These are phyloP conservation scores for Sceloporus tristichus DNA, from an alignment of 2,113 vertebrate species.

Conservation along the genomic window DNA sequence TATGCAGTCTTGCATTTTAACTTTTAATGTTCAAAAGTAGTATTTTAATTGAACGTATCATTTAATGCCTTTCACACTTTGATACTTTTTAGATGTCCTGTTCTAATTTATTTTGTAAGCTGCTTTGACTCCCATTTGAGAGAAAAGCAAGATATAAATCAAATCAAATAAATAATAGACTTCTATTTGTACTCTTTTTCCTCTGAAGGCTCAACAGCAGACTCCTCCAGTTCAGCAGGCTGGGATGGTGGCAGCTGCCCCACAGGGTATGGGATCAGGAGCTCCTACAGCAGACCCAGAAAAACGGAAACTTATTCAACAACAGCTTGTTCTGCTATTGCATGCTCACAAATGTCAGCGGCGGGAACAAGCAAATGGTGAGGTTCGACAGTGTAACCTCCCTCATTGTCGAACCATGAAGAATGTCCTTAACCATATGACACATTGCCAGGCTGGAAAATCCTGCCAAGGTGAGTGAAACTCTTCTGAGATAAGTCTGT, in stretches of 20 bases:
- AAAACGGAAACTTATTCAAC: constrained; percentile 98
- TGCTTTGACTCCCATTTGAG: background rate
- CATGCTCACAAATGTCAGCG: constrained; percentile 99
- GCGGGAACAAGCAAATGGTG: constrained; percentile 95
- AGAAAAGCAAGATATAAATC: no score
- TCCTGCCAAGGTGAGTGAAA: constrained; percentile 93
- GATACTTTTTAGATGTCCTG: no score
- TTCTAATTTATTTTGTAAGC: background rate
- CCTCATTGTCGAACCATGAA: constrained; percentile 99
- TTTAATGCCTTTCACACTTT: no score
- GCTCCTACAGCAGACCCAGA: constrained; percentile 96
- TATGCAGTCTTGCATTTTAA: no score
- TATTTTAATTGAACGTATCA: no score
- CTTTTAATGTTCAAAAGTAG: no score
- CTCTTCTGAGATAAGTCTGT: background rate
- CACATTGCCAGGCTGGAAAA: constrained; percentile 98
- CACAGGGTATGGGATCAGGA: constrained; percentile 87
- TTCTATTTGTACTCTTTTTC: constrained; percentile 11
- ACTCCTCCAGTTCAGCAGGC: constrained; percentile 80
- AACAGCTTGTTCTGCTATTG: constrained; percentile 95
- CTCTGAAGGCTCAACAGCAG: constrained; percentile 79
- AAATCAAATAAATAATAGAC: background rate
- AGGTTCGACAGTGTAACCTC: constrained; percentile 95
- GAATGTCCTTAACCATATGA: constrained; percentile 99
- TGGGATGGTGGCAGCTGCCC: constrained; percentile 84